Percentiles rank a stretch among this genome's conserved stretches.
Evolutionary conservation across 2,888 invertebrate genomes (phyloP).

Genomic region (Brenthis ino): DNA sequence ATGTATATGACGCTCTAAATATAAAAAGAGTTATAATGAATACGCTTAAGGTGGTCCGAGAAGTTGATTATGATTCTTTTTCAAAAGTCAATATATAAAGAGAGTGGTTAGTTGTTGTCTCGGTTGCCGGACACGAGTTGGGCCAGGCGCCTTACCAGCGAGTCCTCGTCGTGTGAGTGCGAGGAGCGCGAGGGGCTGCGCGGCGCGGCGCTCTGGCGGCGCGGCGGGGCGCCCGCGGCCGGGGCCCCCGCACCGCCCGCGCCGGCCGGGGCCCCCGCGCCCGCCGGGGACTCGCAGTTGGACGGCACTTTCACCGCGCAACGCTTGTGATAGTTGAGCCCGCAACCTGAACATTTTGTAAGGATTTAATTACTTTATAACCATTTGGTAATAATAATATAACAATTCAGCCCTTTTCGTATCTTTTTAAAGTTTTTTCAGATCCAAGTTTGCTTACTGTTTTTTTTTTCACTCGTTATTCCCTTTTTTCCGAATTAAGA

Average conservation of each 20-base stretch:
- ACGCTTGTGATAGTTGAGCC: slow-evolving; percentile 98
- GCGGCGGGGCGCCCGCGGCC: slow-evolving; percentile 56
- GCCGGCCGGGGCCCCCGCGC: slow-evolving; percentile 61
- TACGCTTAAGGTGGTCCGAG: neutral
- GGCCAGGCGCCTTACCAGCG: slow-evolving; percentile 89
- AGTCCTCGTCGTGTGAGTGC: slow-evolving; percentile 81
- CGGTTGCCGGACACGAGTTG: slow-evolving; percentile 80
- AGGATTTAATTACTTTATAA: neutral
- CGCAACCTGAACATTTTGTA: slow-evolving; percentile 88
- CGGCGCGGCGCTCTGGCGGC: slow-evolving; percentile 66
- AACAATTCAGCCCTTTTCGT: no score
- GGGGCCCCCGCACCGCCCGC: slow-evolving; percentile 52
- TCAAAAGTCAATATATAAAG: no score
- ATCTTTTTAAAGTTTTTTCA: no score
- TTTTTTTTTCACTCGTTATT: no score
- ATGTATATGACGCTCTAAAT: no score
- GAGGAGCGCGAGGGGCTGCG: slow-evolving; percentile 90
- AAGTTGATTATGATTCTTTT: no score
- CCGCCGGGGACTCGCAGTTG: slow-evolving; percentile 86
- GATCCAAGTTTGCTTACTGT: no score
- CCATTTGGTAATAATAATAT: no score
- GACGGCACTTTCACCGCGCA: slow-evolving; percentile 98
- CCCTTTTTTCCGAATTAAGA: no score
- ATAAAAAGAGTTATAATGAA: no score
- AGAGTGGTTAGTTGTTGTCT: neutral